phyloP scores from a whole-genome alignment of 2,797 vertebrate species.

The Halcyon badia region DNA sequence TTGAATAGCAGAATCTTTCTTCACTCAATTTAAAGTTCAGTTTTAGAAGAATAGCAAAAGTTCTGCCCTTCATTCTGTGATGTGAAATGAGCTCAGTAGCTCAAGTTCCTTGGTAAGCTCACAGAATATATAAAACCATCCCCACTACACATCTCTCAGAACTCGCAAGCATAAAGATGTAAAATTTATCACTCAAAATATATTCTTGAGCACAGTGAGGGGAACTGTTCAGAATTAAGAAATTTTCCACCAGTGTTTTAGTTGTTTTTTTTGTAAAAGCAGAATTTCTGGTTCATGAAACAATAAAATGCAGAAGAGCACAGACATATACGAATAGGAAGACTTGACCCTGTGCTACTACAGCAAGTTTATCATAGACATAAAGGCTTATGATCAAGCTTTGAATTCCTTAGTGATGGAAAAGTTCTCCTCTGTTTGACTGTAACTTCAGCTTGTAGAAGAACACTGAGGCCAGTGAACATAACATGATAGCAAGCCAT shows the following conservation, averaged over 20 bases:
- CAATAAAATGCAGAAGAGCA: neutral
- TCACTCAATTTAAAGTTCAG: neutral
- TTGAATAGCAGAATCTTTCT: neutral
- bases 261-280: neutral
- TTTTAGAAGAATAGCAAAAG: neutral
- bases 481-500: neutral
- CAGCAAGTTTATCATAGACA: neutral
- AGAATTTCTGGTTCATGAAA: neutral
- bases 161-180: neutral
- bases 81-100: neutral
- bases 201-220: fast-evolving
- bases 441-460: neutral
- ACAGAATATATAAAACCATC: neutral
- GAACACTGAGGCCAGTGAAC: neutral
- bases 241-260: neutral
- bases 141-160: neutral
- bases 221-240: neutral
- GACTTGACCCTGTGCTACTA: neutral
- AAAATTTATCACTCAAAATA: neutral
- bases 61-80: neutral
- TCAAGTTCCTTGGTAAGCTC: neutral
- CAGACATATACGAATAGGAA: fast-evolving
- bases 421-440: fast-evolving
- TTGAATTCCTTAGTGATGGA: neutral
- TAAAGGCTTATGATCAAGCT: neutral